A percentile compares a stretch with the other conserved stretches of the same genome.
Evolutionary conservation across 2,888 invertebrate species (phyloP).

Genomic region (Plebejus melissa): DNA sequence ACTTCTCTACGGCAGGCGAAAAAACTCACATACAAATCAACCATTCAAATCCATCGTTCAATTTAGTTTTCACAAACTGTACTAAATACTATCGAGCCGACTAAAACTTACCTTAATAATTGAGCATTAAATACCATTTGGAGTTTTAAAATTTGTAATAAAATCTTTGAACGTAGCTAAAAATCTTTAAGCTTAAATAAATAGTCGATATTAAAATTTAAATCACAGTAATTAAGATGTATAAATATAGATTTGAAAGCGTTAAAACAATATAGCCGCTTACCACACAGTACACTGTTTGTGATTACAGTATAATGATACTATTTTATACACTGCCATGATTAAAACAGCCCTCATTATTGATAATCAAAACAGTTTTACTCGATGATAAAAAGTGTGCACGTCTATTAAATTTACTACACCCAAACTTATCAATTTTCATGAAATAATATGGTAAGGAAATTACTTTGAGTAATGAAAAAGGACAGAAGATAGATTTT

Average conservation of each 20-base stretch:
- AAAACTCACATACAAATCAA: constrained; percentile 31
- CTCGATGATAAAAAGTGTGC: not conserved
- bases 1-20: not conserved
- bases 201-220: constrained; percentile 14
- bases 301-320: not conserved
- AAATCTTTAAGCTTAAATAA: constrained; percentile 14
- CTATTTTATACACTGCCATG: constrained; percentile 1
- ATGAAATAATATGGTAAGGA: no score
- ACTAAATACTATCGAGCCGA: constrained; percentile 3
- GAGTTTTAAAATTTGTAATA: constrained; percentile 16
- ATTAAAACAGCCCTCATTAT: not conserved
- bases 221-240: constrained; percentile 30
- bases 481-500: no score
- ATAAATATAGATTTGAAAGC: constrained; percentile 29
- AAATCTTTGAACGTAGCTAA: constrained; percentile 26
- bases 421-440: no score
- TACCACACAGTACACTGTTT: not conserved
- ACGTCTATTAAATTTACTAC: no score
- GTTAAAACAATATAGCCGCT: constrained; percentile 2
- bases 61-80: constrained; percentile 23
- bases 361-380: not conserved
- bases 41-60: constrained; percentile 29
- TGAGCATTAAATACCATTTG: constrained; percentile 54
- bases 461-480: no score
- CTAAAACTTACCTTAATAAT: constrained; percentile 51